phyloP scores from a whole-genome alignment of 2,113 vertebrate species.

The Hemiscyllium ocellatum region DNA sequence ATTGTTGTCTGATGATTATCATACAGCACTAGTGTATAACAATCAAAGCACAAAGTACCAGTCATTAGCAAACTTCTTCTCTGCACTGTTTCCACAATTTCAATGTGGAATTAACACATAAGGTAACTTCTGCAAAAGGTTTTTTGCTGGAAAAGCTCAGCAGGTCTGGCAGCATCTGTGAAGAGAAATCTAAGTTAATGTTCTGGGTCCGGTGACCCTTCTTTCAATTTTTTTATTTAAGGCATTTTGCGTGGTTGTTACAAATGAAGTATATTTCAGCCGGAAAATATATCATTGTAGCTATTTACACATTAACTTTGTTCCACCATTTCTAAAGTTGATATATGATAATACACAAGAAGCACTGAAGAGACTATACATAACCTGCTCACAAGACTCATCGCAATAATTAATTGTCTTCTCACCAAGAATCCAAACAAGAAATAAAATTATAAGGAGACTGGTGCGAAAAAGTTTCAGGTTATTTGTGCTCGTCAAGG shows the following conservation, averaged over 20 bases:
- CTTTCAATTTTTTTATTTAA: too few relatives aligned
- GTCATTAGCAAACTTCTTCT: not conserved
- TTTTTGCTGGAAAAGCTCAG: too few relatives aligned
- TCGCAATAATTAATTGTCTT: not conserved
- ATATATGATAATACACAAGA: not conserved
- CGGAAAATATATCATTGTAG: not conserved
- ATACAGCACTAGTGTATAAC: too few relatives aligned
- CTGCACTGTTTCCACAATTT: not conserved
- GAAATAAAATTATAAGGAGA: not conserved
- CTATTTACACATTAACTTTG: not conserved
- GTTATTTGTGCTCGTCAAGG: not conserved
- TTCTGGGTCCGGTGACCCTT: too few relatives aligned
- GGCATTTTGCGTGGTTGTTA: not conserved
- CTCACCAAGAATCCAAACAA: constrained; percentile 2
- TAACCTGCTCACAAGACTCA: not conserved
- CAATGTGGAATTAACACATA: not conserved
- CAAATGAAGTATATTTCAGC: not conserved
- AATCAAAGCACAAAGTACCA: not conserved
- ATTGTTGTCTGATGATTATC: not conserved
- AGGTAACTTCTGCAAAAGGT: not conserved
- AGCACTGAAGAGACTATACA: not conserved
- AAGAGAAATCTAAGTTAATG: too few relatives aligned
- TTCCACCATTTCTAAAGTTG: not conserved
- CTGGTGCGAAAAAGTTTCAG: not conserved
- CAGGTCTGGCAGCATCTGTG: too few relatives aligned